Base-by-base conservation (phyloP, 2,797 vertebrate species). In the Bovichtus diacanthus region DNA sequence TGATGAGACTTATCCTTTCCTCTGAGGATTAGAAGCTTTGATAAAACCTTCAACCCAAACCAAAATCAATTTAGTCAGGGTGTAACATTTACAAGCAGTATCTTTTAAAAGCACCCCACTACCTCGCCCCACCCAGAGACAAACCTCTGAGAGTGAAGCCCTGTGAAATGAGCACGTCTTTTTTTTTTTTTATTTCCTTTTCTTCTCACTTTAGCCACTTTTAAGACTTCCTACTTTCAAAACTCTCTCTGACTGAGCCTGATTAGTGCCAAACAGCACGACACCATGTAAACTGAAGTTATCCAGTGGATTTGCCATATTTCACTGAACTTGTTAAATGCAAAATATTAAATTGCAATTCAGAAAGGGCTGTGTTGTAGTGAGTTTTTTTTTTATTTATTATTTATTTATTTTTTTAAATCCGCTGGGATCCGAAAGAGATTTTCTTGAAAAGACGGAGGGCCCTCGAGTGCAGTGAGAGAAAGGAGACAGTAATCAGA, bases 1-100 rank as follows among this genome's bases (percentile, higher is more conserved):
- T 84, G 91, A 92, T 93, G 92, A 92, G 87, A 91, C 74, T 87
- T 89, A 92, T 93, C 81, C 87, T 83, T 91, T 80, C 84, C 87
- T 88, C 83, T 66, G 85, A 90, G 87, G 90, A 93, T 92, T 92
- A 93, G 76, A 87, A 82, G 84, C 88, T 88, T 90, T 89, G 88
- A 89, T 93, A 89, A 92, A 93, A 91, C 87, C 86, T 93, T 91
- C 81, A 90, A 82, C 82, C 80, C 68, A 81, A 86, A 90, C 76
- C 81, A 77, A 93, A 94, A 92, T 90, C 92, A 91, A 92, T 93
- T 93, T 90, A 80, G 82, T 87, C 82, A 76, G 80, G 75, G 80
- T 83, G 69, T 87, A 83, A 86, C 47, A 77, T 87, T 91, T 76
- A 81, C 59, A 76, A 64, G 62, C 70, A 61, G 54, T 74, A 59